Evolutionary conservation across 1,140 invertebrate species (phyloP), one percentile per base, ranked within the genome.

Genomic region (Drosophila burlai): DNA sequence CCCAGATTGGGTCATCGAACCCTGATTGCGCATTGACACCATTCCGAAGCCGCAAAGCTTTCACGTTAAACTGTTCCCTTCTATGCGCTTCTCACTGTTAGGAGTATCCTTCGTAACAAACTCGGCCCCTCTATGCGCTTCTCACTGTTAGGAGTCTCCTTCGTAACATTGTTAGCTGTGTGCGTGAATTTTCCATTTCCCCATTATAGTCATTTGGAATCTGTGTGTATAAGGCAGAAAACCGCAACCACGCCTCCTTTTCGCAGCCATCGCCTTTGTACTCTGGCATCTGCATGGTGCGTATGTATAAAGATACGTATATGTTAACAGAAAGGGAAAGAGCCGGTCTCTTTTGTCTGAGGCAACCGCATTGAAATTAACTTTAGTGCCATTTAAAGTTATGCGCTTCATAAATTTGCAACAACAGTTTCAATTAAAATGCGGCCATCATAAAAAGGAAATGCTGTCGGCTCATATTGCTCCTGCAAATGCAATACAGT

Each of bases 371-470:
- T 89, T 89, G 81, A 89, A 89, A 89, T 89, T 89, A 89, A 89
- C 84, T 89, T 89, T 89, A 89, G 84, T 90, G 84, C 84, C 84
- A 89, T 89, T 89, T 89, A 89, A 89, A 89, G 84, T 89, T 89
- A 89, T 90, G 84, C 84, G 84, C 84, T 89, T 89, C 84, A 89
- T 89, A 89, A 89, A 89, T 89, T 78, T 89, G 84, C 85, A 84
- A 89, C 83, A 89, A 89, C 84, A 89, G 84, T 89, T 89, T 89
- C 84, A 89, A 89, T 89, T 89, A 90, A 89, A 89, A 89, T 89
- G 85, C 84, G 81, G 84, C 84, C 85, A 89, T 90, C 84, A 90
- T 89, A 84, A 89, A 89, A 89, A 90, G 85, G 84, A 89, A 89
- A 89, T 89, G 84, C 84, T 76, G 84, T 84, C 85, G 81, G 71